These are phyloP conservation scores for Perognathus longimembris DNA, from an alignment of 2,113 vertebrate genomes.

Conservation along the genomic window DNA sequence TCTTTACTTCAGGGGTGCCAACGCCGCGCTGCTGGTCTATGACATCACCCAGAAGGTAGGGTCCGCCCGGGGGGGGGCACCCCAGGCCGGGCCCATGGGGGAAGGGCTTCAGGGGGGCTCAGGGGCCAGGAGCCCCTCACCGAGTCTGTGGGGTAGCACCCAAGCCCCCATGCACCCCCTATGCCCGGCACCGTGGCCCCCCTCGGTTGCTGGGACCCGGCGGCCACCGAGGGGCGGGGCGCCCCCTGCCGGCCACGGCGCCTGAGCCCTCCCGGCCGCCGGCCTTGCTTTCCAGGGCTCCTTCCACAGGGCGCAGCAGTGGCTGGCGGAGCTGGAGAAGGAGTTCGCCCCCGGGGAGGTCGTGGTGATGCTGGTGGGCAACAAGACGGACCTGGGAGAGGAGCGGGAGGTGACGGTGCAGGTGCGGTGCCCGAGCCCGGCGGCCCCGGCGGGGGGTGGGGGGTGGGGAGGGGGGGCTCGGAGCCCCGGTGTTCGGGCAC, in stretches of 20 bases:
- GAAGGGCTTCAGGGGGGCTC: too few relatives aligned
- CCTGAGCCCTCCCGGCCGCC: background rate
- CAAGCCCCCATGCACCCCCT: too few relatives aligned
- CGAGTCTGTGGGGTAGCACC: too few relatives aligned
- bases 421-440: conserved; percentile 74
- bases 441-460: too few relatives aligned
- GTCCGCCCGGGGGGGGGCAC: fast-evolving
- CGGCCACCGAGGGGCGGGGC: background rate
- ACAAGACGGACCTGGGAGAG: conserved; percentile 87
- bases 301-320: conserved; percentile 86
- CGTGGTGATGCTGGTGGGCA: conserved; percentile 87
- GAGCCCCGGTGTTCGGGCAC: background rate
- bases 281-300: conserved; percentile 28
- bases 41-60: conserved; percentile 88
- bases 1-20: conserved; percentile 89
- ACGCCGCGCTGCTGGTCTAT: conserved; percentile 86
- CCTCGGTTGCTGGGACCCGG: background rate
- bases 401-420: conserved; percentile 83
- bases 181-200: too few relatives aligned
- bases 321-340: conserved; percentile 89
- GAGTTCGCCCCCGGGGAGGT: conserved; percentile 82
- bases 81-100: too few relatives aligned
- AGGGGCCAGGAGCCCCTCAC: too few relatives aligned
- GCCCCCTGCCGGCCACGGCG: too few relatives aligned
- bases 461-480: too few relatives aligned